These are phyloP conservation scores for Astur gentilis DNA, from an alignment of 2,113 vertebrate genomes.

Conservation along the genomic window DNA sequence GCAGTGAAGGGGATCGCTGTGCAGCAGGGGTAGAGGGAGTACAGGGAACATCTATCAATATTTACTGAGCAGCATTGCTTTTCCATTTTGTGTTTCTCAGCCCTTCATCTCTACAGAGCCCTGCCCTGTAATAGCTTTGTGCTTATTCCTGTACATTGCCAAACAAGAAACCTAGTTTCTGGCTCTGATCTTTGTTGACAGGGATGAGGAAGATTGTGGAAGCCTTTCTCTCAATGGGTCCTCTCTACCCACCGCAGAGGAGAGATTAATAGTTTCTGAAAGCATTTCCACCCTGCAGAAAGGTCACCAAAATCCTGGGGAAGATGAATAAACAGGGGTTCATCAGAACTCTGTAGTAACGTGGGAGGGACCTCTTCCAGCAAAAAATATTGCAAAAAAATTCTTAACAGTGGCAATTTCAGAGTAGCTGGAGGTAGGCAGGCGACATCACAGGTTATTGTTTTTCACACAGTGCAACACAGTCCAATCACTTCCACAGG, in stretches of 20 bases:
- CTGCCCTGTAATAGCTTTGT: conserved; percentile 18
- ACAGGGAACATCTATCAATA: conserved; percentile 46
- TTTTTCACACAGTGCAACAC: background rate
- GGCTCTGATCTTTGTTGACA: conserved; percentile 36
- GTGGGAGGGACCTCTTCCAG: background rate
- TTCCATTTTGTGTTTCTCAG: conserved; percentile 25
- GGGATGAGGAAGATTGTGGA: conserved; percentile 4
- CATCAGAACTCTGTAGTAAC: background rate
- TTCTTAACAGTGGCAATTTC: background rate
- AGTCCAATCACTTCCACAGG: background rate
- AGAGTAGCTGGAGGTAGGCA: background rate
- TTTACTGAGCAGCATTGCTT: conserved; percentile 47
- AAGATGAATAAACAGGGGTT: background rate
- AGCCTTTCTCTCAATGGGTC: conserved; percentile 16
- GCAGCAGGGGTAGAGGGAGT: background rate
- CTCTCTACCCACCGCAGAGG: background rate
- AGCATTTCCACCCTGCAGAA: conserved; percentile 34
- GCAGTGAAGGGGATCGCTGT: background rate
- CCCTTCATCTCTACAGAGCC: conserved; percentile 2
- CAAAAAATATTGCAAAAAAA: background rate
- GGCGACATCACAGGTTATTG: background rate
- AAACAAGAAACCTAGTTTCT: background rate
- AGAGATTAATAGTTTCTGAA: conserved; percentile 46
- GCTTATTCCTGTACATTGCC: background rate
- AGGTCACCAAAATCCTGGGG: conserved; percentile 32